These are phyloP conservation scores for Cephus sareptanus DNA, from an alignment of 2,888 invertebrate genomes.

Conservation along the genomic window DNA sequence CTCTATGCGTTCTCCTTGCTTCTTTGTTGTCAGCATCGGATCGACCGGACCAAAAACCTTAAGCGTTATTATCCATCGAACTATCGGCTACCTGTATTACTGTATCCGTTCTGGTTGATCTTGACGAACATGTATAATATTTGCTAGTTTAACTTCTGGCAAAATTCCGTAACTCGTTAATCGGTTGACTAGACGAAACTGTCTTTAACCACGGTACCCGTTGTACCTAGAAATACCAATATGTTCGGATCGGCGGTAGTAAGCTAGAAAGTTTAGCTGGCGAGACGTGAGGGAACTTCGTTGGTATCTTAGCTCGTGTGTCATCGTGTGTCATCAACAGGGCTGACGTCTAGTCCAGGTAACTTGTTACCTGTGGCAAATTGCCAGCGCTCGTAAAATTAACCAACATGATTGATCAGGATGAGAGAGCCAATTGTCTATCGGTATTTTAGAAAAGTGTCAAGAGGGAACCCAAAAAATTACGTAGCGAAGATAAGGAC, in stretches of 20 bases:
- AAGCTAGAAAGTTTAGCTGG: not conserved
- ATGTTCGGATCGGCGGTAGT: not conserved
- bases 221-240: not conserved
- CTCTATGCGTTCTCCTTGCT: not conserved
- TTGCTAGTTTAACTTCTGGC: not conserved
- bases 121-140: not conserved
- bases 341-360: conserved; percentile 40
- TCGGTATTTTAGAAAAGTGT: not conserved
- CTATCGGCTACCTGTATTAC: not conserved
- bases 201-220: not conserved
- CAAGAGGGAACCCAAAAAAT: not conserved
- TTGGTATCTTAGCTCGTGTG: conserved; percentile 12
- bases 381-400: conserved; percentile 49
- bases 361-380: conserved; percentile 51
- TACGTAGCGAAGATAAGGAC: not conserved
- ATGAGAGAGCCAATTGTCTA: conserved; percentile 45
- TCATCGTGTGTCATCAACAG: conserved; percentile 46
- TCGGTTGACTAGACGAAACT: not conserved
- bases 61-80: not conserved
- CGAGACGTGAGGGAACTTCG: not conserved
- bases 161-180: not conserved
- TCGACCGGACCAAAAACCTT: not conserved
- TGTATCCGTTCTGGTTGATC: not conserved
- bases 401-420: conserved; percentile 55
- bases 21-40: not conserved